Evolutionary conservation across 2,888 invertebrate species (phyloP), one percentile per base, ranked within the genome.

Genomic region (Spilosoma lubricipeda): DNA sequence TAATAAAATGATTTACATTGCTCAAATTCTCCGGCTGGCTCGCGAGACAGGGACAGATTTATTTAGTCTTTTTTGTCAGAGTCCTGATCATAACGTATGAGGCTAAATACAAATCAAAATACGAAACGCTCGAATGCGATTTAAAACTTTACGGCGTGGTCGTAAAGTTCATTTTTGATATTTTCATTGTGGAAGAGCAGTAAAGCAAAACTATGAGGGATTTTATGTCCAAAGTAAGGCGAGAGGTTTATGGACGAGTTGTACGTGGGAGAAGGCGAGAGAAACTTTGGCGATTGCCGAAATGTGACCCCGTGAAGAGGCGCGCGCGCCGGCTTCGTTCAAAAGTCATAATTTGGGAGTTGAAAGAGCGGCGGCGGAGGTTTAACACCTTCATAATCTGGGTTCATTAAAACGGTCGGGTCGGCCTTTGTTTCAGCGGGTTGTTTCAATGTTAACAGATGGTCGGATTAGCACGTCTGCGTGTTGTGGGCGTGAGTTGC

Each of bases 311-410:
- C 92, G 91, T 91, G 91, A 92, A 92, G 91, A 84, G 82, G 78
- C 84, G 82, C 85, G 90, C 91, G 90, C 89, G 84, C 88, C 88
- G 92, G 91, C 92, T 83, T 86, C 86, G 86, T 87, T 91, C 92
- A 91, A 90, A 93, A 93, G 92, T 92, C 92, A 95, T 95, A 95
- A 95, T 95, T 95, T 94, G 93, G 91, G 86, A 94, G 94, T 95
- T 94, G 93, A 95, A 95, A 94, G 95, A 93, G 91, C 90, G 88
- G 92, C 93, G 90, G 87, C 89, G 91, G 90, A 88, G 93, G 93
- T 93, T 95, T 95, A 95, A 95, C 95, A 95, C 95, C 95, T 95
- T 95, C 94, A 94, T 95, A 95, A 95, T 94, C 95, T 94, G 91
- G 90, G 91, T 92, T 95, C 95, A 95, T 95, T 95, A 95, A 95